These are phyloP conservation scores for Drymodes brunneopygia DNA, from an alignment of 2,113 vertebrate genomes.

Conservation along the genomic window DNA sequence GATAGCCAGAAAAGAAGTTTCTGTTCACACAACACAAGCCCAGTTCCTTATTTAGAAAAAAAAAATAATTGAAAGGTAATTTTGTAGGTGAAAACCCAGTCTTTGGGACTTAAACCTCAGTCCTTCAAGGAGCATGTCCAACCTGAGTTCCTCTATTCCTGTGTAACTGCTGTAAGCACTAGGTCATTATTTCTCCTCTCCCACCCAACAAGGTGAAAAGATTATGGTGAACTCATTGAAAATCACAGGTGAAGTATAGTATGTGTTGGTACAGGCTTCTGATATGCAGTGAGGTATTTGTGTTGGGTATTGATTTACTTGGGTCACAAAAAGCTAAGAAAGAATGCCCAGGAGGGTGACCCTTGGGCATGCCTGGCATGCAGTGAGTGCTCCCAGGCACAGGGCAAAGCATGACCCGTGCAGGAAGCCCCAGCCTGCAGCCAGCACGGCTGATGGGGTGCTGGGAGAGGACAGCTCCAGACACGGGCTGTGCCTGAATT, in stretches of 20 bases:
- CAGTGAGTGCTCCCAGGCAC: neutral
- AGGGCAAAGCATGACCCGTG: neutral
- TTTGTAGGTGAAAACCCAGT: neutral
- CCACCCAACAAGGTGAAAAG: neutral
- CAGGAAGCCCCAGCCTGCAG: neutral
- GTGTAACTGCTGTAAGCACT: neutral
- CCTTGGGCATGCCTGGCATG: fast-evolving
- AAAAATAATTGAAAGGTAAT: neutral
- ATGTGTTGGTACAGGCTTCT: neutral
- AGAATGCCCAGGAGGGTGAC: neutral
- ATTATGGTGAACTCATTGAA: neutral
- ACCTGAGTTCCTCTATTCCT: neutral
- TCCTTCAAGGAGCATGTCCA: neutral
- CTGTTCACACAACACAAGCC: neutral
- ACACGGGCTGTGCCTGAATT: fast-evolving
- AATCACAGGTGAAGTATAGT: neutral
- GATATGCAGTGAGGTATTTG: fast-evolving
- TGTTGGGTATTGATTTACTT: neutral
- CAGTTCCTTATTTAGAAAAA: neutral
- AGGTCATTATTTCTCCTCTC: neutral
- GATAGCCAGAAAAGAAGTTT: neutral
- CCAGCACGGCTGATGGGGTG: fast-evolving
- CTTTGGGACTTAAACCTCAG: neutral
- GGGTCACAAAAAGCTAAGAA: neutral
- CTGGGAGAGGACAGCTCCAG: neutral